Base-by-base conservation (phyloP, 2,888 invertebrate genomes). In the Phyllotreta cruciferae region DNA sequence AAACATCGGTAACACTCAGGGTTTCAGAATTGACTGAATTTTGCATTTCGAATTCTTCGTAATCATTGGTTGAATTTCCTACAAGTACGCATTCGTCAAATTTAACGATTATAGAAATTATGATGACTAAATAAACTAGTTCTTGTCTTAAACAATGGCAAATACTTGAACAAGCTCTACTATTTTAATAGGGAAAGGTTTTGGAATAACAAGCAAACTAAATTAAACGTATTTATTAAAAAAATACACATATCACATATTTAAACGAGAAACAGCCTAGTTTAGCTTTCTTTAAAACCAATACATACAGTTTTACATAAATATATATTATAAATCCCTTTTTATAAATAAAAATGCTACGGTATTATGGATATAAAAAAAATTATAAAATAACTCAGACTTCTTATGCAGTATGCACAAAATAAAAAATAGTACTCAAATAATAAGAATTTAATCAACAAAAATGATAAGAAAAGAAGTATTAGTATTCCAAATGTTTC, bases 1-100 rank as follows among this genome's bases (percentile, higher is more conserved):
- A 92, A 74, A 96, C 94, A 82, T 91, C 92, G 70, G 89, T 86
- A 60, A 92, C 90, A 69, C 86, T 85, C 76, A 88, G 79, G 14
- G 83, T 83, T 75, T 87, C 85, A 62, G 72, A 65, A 62, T 73
- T 74, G 56, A 75, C 71, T 24, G 78, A 73, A 70, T 70, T 77
- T 67, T 77, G 81, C 72, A 82, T 81, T 70, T 74, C 74, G 65
- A 75, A 75, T 70, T 78, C 77, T 72, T 77, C 74, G 67, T 71
- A 73, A 55, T 67, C 69, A 58, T 73, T 68, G 41, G 70, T 71
- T 53, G 75, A 71, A 60, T 77, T 78, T 73, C 79, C 81, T 81
- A 75, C 42, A 79, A 72, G 56, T 45, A 64, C 35, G 5, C 9
- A 37, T 39, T 47, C 24, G 5, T 14, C 37, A 37, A 24, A 56